phyloP scores from a whole-genome alignment of 2,113 vertebrate species.

The Carassius carassius region DNA sequence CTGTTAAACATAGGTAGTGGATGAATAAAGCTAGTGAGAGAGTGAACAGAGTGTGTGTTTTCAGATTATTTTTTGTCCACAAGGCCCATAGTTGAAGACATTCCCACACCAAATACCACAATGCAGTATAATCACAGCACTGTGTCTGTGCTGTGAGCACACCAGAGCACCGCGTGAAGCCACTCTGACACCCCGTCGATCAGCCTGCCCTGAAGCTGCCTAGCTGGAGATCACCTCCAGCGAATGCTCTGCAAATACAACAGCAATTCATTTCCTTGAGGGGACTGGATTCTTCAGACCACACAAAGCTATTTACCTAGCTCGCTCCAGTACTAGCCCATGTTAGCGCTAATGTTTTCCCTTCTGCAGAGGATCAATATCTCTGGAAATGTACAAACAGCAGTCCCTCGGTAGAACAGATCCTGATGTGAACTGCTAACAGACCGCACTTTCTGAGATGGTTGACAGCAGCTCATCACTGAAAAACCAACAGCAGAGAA shows the following conservation, averaged over 20 bases:
- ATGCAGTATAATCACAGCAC: background rate
- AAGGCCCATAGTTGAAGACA: background rate
- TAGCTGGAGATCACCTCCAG: conserved; percentile 68
- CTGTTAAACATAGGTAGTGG: background rate
- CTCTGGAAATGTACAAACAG: conserved; percentile 78
- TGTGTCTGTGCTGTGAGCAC: background rate
- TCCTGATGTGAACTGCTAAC: conserved; percentile 67
- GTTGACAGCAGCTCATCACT: conserved; percentile 64
- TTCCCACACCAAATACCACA: conserved; percentile 1
- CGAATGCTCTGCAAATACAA: conserved; percentile 71
- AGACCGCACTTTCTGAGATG: conserved; percentile 60
- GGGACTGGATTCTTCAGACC: conserved; percentile 66
- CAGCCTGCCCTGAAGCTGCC: conserved; percentile 58
- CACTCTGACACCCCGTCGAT: conserved; percentile 59
- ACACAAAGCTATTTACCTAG: conserved; percentile 76
- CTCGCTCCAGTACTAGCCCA: conserved; percentile 61
- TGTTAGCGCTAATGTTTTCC: conserved; percentile 75
- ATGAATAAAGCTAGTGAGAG: background rate
- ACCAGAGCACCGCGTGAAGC: conserved; percentile 23
- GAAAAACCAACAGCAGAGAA: conserved; percentile 35
- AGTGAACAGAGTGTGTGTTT: background rate
- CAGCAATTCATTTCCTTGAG: conserved; percentile 74
- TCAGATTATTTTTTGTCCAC: background rate
- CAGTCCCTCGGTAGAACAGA: conserved; percentile 64
- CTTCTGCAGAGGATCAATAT: conserved; percentile 80